Evolutionary conservation across 2,797 vertebrate species (phyloP).

Genomic region (Sebastolobus alascanus): DNA sequence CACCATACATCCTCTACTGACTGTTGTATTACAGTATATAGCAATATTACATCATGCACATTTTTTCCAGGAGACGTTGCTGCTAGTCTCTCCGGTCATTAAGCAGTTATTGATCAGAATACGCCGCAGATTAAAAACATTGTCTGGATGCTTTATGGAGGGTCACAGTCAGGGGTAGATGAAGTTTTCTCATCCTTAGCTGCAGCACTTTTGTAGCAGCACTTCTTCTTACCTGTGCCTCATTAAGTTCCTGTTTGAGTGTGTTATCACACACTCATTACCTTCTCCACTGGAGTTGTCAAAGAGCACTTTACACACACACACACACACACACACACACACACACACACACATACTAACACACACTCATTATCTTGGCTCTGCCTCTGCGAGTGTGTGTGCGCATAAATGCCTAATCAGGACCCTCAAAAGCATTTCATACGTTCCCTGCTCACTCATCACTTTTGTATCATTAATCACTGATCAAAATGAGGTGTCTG

Average conservation of each 20-base stretch:
- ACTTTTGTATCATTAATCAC: slow-evolving; percentile 56
- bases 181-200: slow-evolving; percentile 29
- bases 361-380: slow-evolving; percentile 55
- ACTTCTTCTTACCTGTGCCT: slow-evolving; percentile 64
- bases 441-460: slow-evolving; percentile 51
- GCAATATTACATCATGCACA: slow-evolving; percentile 4
- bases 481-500: slow-evolving; percentile 36
- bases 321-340: slow-evolving; percentile 35
- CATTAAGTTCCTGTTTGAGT: slow-evolving; percentile 74
- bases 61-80: slow-evolving; percentile 10
- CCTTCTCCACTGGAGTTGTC: slow-evolving; percentile 71
- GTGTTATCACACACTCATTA: slow-evolving; percentile 73
- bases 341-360: slow-evolving; percentile 32
- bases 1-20: neutral
- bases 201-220: slow-evolving; percentile 20
- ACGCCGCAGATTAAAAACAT: slow-evolving; percentile 31
- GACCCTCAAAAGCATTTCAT: slow-evolving; percentile 47
- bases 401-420: slow-evolving; percentile 49
- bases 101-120: slow-evolving; percentile 52
- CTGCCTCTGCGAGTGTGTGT: slow-evolving; percentile 39
- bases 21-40: neutral
- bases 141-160: slow-evolving; percentile 25
- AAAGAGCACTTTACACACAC: slow-evolving; percentile 60
- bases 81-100: slow-evolving; percentile 29
- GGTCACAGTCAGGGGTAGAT: slow-evolving; percentile 12